These are phyloP conservation scores for Sipunculus nudus DNA, from an alignment of 2,888 invertebrate species.

Conservation along the genomic window DNA sequence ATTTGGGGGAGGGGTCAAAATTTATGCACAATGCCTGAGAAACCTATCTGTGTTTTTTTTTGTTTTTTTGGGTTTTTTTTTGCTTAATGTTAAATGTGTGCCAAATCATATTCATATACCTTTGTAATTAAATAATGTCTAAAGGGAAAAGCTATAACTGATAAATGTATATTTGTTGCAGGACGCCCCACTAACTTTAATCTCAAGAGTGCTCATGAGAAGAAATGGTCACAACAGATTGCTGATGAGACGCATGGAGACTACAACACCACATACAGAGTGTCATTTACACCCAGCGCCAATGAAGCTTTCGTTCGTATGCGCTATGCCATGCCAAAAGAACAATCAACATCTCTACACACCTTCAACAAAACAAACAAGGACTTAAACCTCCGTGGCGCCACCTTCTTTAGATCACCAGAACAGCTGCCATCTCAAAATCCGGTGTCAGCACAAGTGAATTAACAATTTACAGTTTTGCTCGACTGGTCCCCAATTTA, in stretches of 20 bases:
- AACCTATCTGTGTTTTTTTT: no score
- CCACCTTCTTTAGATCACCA: constrained; percentile 44
- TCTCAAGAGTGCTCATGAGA: constrained; percentile 42
- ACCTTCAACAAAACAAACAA: constrained; percentile 55
- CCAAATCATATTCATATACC: no score
- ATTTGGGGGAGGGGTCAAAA: no score
- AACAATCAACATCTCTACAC: constrained; percentile 53
- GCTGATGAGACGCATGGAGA: constrained; percentile 50
- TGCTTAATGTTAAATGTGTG: no score
- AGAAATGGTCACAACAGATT: constrained; percentile 43
- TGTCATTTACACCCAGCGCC: constrained; percentile 17
- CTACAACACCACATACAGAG: constrained; percentile 40
- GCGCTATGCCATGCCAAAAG: constrained; percentile 48
- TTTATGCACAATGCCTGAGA: no score
- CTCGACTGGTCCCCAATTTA: no score
- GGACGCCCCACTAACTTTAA: constrained; percentile 61
- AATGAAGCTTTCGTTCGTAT: constrained; percentile 31
- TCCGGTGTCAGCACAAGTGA: no score
- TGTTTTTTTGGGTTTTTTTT: no score
- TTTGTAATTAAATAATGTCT: no score
- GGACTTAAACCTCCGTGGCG: constrained; percentile 52
- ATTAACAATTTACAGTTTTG: no score
- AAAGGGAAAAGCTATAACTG: no score
- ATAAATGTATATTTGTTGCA: no score
- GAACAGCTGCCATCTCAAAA: constrained; percentile 33